Base-by-base conservation (phyloP, 2,797 vertebrate genomes). In the Tympanoctomys barrerae region DNA sequence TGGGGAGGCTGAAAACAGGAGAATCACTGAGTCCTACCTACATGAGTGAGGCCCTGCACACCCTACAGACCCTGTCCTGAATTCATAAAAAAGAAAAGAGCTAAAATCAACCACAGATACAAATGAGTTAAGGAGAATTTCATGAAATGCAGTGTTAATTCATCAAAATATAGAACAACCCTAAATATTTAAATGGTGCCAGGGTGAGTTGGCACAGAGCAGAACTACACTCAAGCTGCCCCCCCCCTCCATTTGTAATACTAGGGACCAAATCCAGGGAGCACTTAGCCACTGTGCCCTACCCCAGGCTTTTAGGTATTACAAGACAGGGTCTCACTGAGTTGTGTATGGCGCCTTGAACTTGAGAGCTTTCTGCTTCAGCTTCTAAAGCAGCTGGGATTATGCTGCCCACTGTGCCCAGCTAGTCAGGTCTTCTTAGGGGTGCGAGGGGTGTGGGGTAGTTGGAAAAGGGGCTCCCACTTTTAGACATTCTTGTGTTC, bases 91-190 rank as follows among this genome's bases (percentile, higher is more conserved):
- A 49, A 49, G 49, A 49, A 49, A 49, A n/a, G 49, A 75, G 14
- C 71, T 96, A 94, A 26, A 78, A 64, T 52, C 80, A 79, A 66
- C 28, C 8, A 77, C 7, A 87, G 42, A 54, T 61, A 92, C 10
- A 95, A 64, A 49, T 33, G 36, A 94, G 22, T 31, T 83, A 13
- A 36, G 62, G 81, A 64, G 13, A 91, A 92, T 77, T 79, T 91
- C 84, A 94, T 68, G 82, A 91, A 86, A 96, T 28, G 28, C 19
- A 80, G 62, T 33, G 33, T 46, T 42, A 46, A 18, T 78, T 66
- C 46, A 82, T 64, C 79, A 57, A 89, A 4, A 1, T 64, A 91
- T 46, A 87, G 2, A 70, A 75, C 31, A 78, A 66, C n/a, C 52
- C 39, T 73, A 68, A 89, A 77, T 66, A 52, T 70, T 61, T 52